Evolutionary conservation across 2,113 vertebrate genomes (phyloP).

Genomic region (Nyctereutes procyonoides): DNA sequence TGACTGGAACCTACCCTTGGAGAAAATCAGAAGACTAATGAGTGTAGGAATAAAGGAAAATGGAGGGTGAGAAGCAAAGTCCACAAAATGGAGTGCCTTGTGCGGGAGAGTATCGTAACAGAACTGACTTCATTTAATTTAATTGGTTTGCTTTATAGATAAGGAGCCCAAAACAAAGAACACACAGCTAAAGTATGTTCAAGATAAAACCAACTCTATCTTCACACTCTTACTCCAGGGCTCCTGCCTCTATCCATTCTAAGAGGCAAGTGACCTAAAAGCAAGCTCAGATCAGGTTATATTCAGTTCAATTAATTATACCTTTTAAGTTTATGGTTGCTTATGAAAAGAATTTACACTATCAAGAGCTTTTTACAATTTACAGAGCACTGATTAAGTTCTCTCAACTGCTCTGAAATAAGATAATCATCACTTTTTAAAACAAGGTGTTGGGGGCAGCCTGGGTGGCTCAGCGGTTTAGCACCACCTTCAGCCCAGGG

Average conservation of each 20-base stretch:
- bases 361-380: constrained; percentile 4
- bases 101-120: background rate
- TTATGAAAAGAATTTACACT: background rate
- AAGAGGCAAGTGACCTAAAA: constrained; percentile 3
- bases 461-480: too few relatives aligned
- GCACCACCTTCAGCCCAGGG: too few relatives aligned
- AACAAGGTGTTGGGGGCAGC: background rate
- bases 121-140: constrained; percentile 14
- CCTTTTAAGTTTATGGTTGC: background rate
- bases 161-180: background rate
- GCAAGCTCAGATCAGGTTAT: background rate
- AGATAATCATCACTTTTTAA: background rate
- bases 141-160: constrained; percentile 33
- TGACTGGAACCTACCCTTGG: background rate
- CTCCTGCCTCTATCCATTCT: background rate
- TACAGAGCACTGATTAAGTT: background rate
- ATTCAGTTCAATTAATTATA: background rate
- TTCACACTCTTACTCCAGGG: background rate
- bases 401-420: background rate
- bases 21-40: constrained; percentile 41
- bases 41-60: constrained; percentile 4
- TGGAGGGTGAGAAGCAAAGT: background rate
- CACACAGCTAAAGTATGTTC: background rate
- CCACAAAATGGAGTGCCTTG: background rate
- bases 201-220: background rate